These are phyloP conservation scores for Temnothorax nylanderi DNA, from an alignment of 1,140 invertebrate species.

Conservation along the genomic window DNA sequence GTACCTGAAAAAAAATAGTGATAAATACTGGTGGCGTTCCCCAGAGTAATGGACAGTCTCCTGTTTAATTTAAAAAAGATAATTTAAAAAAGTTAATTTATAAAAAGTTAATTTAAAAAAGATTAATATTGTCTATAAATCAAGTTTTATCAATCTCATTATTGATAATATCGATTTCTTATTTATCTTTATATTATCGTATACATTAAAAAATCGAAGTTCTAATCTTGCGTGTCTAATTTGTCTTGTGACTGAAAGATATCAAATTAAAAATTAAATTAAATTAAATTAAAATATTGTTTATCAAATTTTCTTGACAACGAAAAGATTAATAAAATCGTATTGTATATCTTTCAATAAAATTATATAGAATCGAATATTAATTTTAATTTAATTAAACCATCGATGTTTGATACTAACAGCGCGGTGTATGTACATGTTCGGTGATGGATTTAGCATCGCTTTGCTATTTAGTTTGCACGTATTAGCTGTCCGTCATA, in stretches of 20 bases:
- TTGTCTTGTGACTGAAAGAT: neutral
- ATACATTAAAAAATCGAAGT: neutral
- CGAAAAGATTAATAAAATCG: neutral
- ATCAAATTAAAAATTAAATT: no score
- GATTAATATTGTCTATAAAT: no score
- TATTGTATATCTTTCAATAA: neutral
- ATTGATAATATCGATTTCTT: neutral
- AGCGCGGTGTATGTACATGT: constrained; percentile 11
- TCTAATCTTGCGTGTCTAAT: neutral
- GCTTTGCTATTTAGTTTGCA: constrained; percentile 48
- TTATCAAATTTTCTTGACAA: neutral
- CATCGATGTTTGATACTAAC: constrained; percentile 61
- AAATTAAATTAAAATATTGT: neutral
- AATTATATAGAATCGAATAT: constrained; percentile 39
- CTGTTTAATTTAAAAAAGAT: no score
- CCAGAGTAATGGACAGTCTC: no score
- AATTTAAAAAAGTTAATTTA: no score
- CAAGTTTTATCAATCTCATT: neutral
- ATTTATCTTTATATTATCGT: neutral
- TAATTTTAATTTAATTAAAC: constrained; percentile 63
- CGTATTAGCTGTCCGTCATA: constrained; percentile 34
- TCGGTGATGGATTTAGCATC: constrained; percentile 58
- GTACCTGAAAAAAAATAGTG: no score
- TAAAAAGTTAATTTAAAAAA: no score
- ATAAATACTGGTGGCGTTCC: no score